Base-by-base conservation (phyloP, 1,140 invertebrate genomes). In the Trissolcus basalis region DNA sequence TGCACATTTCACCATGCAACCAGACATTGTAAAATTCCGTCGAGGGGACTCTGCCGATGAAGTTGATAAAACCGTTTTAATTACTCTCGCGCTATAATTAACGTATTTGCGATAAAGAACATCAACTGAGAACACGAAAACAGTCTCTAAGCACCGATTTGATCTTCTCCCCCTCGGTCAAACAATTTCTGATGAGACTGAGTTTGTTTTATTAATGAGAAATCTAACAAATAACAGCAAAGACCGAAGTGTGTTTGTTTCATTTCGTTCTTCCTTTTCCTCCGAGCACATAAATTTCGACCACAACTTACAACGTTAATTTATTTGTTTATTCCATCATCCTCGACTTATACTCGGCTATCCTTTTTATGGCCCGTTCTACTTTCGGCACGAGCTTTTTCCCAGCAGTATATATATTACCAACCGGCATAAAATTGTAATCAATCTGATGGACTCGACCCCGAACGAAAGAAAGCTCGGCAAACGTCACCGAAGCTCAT, bases 291-390 rank as follows among this genome's bases (percentile, higher is more conserved):
- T 27, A 27, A 27, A 27, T 27, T 27, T 27, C 6, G 19, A 27
- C 19, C 19, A 49, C 50, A 44, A 53, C 39, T 49, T 41, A 49
- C 44, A 58, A 50, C 49, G 56, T 19, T 60, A 74, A 67, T 74
- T 67, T 74, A 67, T 74, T 74, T 74, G 71, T 68, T 74, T 74
- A 74, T 74, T 61, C 27, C 50, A 56, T 74, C 71, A 67, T 67
- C 14, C 69, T 45, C 55, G 59, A 53, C 36, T 65, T 65, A 44
- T 61, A 48, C 53, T 43, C 16, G 60, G 36, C n/a, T 9, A 11
- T 35, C 10, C 60, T 59, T 65, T 73, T 65, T 73, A 55, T 36
- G 13, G 61, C 51, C 39, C 43, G 71, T 60, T 39, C 45, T 47
- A 55, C 36, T 73, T 60, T 15, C 55, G 32, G 1, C 19, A 11